These are phyloP conservation scores for Drosophila melanica DNA, from an alignment of 1,140 invertebrate genomes.

Conservation along the genomic window DNA sequence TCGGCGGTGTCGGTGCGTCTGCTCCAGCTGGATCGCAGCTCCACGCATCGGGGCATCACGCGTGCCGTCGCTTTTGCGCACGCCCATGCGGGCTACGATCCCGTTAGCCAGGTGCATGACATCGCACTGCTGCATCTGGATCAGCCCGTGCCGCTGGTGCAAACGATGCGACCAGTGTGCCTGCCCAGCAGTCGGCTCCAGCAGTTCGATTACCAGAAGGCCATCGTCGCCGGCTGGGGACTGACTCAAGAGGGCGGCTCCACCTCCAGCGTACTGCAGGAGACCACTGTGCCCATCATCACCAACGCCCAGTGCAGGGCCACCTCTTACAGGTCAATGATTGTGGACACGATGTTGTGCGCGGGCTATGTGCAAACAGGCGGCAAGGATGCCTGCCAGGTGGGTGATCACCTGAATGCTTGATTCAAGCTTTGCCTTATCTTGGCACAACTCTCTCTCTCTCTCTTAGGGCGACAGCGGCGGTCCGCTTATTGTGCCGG, in stretches of 20 bases:
- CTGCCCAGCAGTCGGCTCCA: slow-evolving; percentile 86
- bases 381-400: slow-evolving; percentile 96
- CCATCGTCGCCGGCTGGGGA: slow-evolving; percentile 91
- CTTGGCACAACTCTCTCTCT: background rate
- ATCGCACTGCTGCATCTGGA: slow-evolving; percentile 88
- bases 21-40: slow-evolving; percentile 89
- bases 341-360: slow-evolving; percentile 95
- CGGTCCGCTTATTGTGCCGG: slow-evolving; percentile 93
- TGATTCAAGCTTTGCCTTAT: background rate
- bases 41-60: slow-evolving; percentile 66
- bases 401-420: slow-evolving; percentile 30
- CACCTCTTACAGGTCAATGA: slow-evolving; percentile 94
- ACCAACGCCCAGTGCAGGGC: slow-evolving; percentile 93
- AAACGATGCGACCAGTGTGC: slow-evolving; percentile 94
- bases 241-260: slow-evolving; percentile 92
- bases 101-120: slow-evolving; percentile 88
- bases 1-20: slow-evolving; percentile 87
- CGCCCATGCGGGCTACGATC: slow-evolving; percentile 67
- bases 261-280: slow-evolving; percentile 92
- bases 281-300: slow-evolving; percentile 95
- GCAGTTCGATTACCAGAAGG: slow-evolving; percentile 73
- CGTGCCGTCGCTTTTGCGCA: slow-evolving; percentile 56
- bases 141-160: slow-evolving; percentile 88
- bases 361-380: slow-evolving; percentile 94
- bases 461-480: slow-evolving; percentile 85